phyloP scores from a whole-genome alignment of 2,797 vertebrate species.

The Micromesistius poutassou region DNA sequence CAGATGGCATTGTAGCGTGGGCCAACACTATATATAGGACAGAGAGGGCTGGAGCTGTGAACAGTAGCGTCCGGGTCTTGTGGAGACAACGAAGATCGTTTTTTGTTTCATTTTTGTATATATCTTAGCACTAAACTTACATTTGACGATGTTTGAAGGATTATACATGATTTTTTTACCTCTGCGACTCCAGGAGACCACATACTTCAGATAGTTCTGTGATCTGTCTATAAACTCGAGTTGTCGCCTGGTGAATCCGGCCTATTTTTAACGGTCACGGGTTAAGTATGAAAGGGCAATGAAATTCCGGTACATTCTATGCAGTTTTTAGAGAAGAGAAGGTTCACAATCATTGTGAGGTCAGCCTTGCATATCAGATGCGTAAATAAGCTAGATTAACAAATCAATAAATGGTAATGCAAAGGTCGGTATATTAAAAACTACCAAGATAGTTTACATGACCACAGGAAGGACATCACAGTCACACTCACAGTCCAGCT shows the following conservation, averaged over 20 bases:
- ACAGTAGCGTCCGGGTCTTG: constrained; percentile 58
- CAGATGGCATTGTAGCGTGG: constrained; percentile 92
- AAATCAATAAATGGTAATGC: not conserved
- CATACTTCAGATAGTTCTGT: not conserved
- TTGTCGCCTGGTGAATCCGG: not conserved
- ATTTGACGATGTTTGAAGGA: not conserved
- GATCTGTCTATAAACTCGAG: not conserved
- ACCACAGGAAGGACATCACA: not conserved
- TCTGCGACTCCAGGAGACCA: constrained; percentile 3
- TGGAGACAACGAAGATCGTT: constrained; percentile 46
- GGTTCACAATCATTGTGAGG: not conserved
- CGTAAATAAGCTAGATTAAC: not conserved
- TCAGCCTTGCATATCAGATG: not conserved
- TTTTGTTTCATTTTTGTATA: constrained; percentile 30
- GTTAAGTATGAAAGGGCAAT: not conserved
- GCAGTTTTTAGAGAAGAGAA: not conserved
- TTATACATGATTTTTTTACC: not conserved
- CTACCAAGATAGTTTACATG: not conserved
- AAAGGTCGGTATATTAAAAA: not conserved
- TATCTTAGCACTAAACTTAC: constrained; percentile 12
- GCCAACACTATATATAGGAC: constrained; percentile 92
- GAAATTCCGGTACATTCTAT: not conserved
- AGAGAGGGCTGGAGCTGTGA: constrained; percentile 79
- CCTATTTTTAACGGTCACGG: not conserved
- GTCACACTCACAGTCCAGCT: not conserved